A percentile compares a stretch with the other conserved stretches of the same genome.
Conservation (phyloP, 1,140 invertebrate genomes). For the Eufriesea mexicana region DNA sequence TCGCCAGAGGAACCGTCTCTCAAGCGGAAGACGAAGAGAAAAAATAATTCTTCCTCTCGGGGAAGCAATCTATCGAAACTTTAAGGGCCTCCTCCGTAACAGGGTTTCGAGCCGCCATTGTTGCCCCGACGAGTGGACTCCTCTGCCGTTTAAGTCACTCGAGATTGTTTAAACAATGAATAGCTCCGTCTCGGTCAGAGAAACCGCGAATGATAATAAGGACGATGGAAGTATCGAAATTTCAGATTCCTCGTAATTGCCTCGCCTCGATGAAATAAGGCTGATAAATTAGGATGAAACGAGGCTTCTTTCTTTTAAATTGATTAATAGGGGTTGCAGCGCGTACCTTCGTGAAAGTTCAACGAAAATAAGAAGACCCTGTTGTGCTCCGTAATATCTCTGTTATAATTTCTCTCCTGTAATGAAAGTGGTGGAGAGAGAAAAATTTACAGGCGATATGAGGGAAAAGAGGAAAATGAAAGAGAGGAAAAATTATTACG, state of each 20-base stretch:
- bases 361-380: background rate
- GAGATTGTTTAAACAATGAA: background rate
- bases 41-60: background rate
- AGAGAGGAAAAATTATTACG: background rate
- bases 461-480: no score
- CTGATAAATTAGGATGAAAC: background rate
- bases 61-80: conserved; percentile 29
- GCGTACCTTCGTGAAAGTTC: background rate
- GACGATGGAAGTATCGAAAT: background rate
- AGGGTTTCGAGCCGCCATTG: conserved; percentile 1
- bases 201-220: background rate
- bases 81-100: background rate
- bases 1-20: background rate
- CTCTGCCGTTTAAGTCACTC: background rate
- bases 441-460: background rate
- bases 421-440: background rate
- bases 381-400: background rate
- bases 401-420: background rate
- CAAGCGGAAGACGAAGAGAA: background rate
- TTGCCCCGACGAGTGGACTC: background rate
- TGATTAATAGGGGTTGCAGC: background rate
- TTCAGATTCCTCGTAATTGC: background rate
- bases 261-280: background rate
- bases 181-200: no score
- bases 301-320: background rate